These are phyloP conservation scores for Dufourea novaeangliae DNA, from an alignment of 1,140 invertebrate species.

Conservation along the genomic window DNA sequence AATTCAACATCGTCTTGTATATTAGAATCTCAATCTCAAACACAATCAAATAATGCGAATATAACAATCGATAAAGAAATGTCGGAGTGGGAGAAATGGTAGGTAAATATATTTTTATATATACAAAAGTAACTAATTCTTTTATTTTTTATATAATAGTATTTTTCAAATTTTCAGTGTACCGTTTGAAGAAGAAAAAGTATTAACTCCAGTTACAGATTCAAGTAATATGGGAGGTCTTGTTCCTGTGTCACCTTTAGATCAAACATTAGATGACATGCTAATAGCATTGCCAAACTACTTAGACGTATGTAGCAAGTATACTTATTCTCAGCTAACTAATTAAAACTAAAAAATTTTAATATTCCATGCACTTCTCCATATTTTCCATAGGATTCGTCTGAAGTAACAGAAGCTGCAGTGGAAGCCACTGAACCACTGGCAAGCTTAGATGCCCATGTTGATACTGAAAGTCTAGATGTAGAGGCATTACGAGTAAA, in stretches of 20 bases:
- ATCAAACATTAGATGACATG: constrained; percentile 76
- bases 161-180: constrained; percentile 63
- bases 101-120: neutral
- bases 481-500: constrained; percentile 72
- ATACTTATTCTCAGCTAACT: neutral
- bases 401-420: constrained; percentile 74
- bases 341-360: neutral
- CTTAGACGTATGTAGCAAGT: constrained; percentile 72
- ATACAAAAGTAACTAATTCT: neutral
- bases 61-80: constrained; percentile 48
- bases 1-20: constrained; percentile 65
- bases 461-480: constrained; percentile 71
- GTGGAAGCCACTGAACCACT: constrained; percentile 78
- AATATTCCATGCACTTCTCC: neutral
- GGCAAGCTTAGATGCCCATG: constrained; percentile 59
- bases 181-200: constrained; percentile 74
- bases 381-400: constrained; percentile 64
- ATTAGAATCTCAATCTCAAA: constrained; percentile 64
- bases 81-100: constrained; percentile 70
- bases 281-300: constrained; percentile 74
- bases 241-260: constrained; percentile 77
- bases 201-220: constrained; percentile 78
- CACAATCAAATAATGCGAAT: constrained; percentile 38
- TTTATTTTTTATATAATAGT: neutral
- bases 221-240: constrained; percentile 74